Conservation (phyloP, 1,140 invertebrate species). For the Calliphora vicina region DNA sequence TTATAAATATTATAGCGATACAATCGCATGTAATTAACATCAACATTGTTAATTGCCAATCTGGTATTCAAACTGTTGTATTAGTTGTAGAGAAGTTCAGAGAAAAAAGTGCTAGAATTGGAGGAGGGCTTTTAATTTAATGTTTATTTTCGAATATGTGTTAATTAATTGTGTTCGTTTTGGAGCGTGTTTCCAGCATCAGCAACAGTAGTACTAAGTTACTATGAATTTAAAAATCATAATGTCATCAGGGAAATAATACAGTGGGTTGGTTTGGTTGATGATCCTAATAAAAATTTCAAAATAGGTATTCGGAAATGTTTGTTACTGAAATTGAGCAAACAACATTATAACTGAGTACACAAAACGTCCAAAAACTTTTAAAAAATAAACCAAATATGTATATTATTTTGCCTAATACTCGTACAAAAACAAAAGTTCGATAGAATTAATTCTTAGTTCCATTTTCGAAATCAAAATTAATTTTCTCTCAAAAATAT, state of each 20-base stretch:
- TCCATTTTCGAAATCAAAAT: too few species aligned
- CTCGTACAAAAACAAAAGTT: too few species aligned
- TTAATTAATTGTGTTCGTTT: constrained; percentile 62
- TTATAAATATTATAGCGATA: background rate
- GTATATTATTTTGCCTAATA: too few species aligned
- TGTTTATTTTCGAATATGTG: constrained; percentile 43
- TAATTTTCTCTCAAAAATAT: too few species aligned
- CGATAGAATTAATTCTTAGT: too few species aligned
- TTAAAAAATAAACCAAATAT: too few species aligned
- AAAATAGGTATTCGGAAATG: too few species aligned
- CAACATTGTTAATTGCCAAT: constrained; percentile 25
- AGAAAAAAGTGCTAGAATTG: constrained; percentile 19
- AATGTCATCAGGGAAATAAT: background rate
- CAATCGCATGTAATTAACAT: constrained; percentile 5
- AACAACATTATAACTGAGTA: too few species aligned
- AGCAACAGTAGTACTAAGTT: background rate
- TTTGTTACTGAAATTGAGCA: too few species aligned
- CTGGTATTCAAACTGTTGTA: background rate
- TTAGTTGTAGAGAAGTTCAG: background rate
- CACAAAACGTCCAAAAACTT: too few species aligned
- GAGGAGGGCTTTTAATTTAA: background rate
- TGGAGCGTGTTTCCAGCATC: constrained; percentile 41
- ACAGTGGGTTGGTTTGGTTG: too few species aligned
- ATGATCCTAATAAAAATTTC: too few species aligned
- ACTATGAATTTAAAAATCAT: background rate